Base-by-base conservation (phyloP, 2,113 vertebrate genomes). In the Eubucco bourcierii region DNA sequence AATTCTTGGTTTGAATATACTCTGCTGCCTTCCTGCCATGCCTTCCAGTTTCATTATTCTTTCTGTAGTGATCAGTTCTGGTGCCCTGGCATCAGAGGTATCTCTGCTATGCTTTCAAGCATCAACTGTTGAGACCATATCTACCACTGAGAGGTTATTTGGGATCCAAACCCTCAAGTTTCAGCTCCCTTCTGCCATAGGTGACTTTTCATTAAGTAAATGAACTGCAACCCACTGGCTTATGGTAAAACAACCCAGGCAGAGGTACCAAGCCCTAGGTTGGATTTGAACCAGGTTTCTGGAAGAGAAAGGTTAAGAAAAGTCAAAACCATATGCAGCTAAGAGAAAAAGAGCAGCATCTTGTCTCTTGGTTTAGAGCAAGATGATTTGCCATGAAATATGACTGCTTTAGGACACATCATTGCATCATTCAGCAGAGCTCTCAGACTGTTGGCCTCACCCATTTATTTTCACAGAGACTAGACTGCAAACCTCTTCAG, bases 311-410 rank as follows among this genome's bases (percentile, higher is more conserved):
- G 31, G 10, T 8, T 8, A 18, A 56, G 67, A 64, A 29, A 75
- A 37, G 31, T 11, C 65, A 20, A 31, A 66, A 63, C 41, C 6
- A 52, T 72, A 47, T 34, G 31, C 11, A 58, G 56, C 52, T 64
- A 11, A 28, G 68, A 70, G 76, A 17, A 66, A 92, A 89, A 33
- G 3, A 34, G 68, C 89, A 90, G 15, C 47, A 6, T 60, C 60
- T 90, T 34, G 25, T 81, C 61, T 88, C 81, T 46, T 46, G 14
- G 31, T 93, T 85, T 16, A 53, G 50, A 87, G 87, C 44, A 67
- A 68, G 58, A 92, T 83, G 81, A 93, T 93, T 64, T 91, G 33
- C 89, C 18, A 23, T 90, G 75, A 90, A 93, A 96, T 84, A 96
- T 92, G 59, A 5, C 64, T 60, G 34, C 47, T 95, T 82, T 77